phyloP scores from a whole-genome alignment of 2,888 invertebrate genomes.

The Busseola fusca region DNA sequence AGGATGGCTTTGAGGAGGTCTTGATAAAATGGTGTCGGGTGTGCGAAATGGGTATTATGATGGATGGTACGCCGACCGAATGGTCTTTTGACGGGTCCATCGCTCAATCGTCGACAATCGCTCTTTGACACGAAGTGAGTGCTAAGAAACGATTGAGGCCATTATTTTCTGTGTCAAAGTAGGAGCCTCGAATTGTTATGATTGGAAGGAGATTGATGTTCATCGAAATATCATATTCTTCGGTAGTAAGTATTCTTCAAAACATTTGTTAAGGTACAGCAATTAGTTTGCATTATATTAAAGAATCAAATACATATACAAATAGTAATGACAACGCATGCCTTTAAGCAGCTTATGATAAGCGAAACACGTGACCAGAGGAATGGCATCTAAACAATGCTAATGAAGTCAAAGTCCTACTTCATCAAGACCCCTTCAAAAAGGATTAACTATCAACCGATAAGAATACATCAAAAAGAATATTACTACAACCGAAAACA shows the following conservation, averaged over 20 bases:
- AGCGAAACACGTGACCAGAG: constrained; percentile 20
- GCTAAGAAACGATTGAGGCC: constrained; percentile 79
- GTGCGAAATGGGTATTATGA: constrained; percentile 80
- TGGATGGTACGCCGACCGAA: constrained; percentile 83
- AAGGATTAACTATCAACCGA: constrained; percentile 55
- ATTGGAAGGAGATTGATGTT: constrained; percentile 56
- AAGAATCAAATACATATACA: not conserved
- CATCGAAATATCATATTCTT: constrained; percentile 24
- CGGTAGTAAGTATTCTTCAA: not conserved
- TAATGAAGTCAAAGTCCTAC: constrained; percentile 39
- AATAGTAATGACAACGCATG: not conserved
- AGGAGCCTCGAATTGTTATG: constrained; percentile 45
- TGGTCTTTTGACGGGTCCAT: constrained; percentile 85
- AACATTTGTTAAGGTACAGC: not conserved
- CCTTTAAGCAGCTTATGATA: constrained; percentile 11
- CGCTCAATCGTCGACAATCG: constrained; percentile 85
- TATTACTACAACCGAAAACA: constrained; percentile 70
- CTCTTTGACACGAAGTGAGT: constrained; percentile 80
- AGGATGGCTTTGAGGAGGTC: constrained; percentile 56
- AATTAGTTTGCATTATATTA: not conserved
- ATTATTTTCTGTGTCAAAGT: constrained; percentile 80
- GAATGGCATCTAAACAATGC: constrained; percentile 7
- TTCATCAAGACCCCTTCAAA: constrained; percentile 42
- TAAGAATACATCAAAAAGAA: constrained; percentile 72
- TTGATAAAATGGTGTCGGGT: constrained; percentile 66